Evolutionary conservation across 1,140 invertebrate species (phyloP).

Genomic region (Caenorhabditis inopinata): DNA sequence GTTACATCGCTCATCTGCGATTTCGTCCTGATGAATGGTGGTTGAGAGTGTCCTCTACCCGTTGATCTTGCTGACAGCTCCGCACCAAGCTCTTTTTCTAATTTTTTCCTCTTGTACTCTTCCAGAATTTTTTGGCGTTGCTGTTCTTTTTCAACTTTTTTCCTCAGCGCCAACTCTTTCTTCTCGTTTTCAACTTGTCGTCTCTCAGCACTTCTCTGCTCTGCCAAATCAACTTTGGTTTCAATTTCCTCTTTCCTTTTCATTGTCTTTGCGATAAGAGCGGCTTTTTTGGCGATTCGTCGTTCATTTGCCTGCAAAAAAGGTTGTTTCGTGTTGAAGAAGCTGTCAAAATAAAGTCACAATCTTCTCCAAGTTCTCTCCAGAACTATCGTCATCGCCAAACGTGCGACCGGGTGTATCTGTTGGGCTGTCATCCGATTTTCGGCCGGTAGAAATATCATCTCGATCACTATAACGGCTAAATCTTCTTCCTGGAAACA

Average conservation of each 20-base stretch:
- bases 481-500: not conserved
- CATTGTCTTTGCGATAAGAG: constrained; percentile 66
- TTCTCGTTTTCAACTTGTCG: constrained; percentile 80
- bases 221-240: constrained; percentile 79
- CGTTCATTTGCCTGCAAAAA: constrained; percentile 29
- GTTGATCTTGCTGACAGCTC: constrained; percentile 51
- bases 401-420: not conserved
- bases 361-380: constrained; percentile 37
- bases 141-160: constrained; percentile 72
- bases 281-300: constrained; percentile 66
- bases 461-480: not conserved
- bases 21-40: constrained; percentile 65
- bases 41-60: constrained; percentile 59
- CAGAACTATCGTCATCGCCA: constrained; percentile 10
- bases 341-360: not conserved
- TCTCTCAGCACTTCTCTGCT: constrained; percentile 86
- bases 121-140: constrained; percentile 63
- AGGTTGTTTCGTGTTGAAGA: too few relatives aligned
- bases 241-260: constrained; percentile 80
- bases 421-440: constrained; percentile 6
- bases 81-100: constrained; percentile 53
- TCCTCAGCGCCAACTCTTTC: constrained; percentile 88
- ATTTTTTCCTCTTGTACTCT: constrained; percentile 65
- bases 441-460: not conserved
- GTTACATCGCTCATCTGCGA: constrained; percentile 58